phyloP scores from a whole-genome alignment of 2,888 invertebrate genomes.

The Tenthredo livida region DNA sequence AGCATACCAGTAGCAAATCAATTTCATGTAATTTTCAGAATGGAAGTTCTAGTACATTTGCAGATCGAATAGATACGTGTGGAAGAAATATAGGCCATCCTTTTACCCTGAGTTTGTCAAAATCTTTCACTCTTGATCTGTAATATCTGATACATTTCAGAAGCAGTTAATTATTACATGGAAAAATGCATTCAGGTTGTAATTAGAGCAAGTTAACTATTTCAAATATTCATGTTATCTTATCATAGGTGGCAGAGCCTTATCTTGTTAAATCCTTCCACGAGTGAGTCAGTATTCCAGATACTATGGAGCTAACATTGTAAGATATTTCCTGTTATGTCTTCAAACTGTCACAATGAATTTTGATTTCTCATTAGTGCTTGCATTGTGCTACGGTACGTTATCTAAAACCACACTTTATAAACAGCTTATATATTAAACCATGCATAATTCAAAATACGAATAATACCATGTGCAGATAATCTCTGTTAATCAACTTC shows the following conservation, averaged over 20 bases:
- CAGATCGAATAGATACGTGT: background rate
- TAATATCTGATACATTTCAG: background rate
- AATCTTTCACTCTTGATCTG: background rate
- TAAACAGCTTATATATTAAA: background rate
- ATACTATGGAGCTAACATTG: conserved; percentile 13
- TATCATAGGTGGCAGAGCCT: conserved; percentile 63
- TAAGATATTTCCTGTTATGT: conserved; percentile 50
- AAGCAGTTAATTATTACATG: background rate
- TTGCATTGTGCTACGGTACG: conserved; percentile 55
- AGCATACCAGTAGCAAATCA: background rate
- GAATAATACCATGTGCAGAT: background rate
- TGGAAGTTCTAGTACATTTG: background rate
- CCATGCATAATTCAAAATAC: conserved; percentile 10
- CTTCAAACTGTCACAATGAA: conserved; percentile 55
- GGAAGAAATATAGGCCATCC: background rate
- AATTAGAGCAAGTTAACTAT: conserved; percentile 10
- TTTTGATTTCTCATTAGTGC: conserved; percentile 51
- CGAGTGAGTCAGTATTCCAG: conserved; percentile 62
- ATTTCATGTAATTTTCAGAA: background rate
- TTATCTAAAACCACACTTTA: conserved; percentile 5
- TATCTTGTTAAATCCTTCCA: conserved; percentile 58
- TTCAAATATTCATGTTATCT: conserved; percentile 62
- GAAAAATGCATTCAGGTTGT: background rate
- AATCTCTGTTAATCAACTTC: background rate
- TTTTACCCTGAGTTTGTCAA: background rate